phyloP scores from a whole-genome alignment of 2,888 invertebrate genomes.

The Endotricha flammealis region DNA sequence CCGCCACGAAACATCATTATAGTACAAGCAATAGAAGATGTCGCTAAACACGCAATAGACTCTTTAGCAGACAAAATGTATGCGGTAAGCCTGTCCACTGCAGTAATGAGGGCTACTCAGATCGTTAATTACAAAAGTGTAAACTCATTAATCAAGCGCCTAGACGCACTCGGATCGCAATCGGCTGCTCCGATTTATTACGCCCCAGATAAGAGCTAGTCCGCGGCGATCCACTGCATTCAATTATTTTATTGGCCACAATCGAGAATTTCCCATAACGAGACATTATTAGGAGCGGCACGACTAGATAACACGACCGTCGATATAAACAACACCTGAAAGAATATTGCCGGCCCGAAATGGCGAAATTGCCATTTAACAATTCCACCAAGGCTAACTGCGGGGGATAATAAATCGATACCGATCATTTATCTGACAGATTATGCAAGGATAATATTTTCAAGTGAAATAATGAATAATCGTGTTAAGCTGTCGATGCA shows the following conservation, averaged over 20 bases:
- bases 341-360: slow-evolving; percentile 23
- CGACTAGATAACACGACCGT: slow-evolving; percentile 22
- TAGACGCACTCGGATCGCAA: slow-evolving; percentile 43
- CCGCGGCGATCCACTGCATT: slow-evolving; percentile 29
- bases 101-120: slow-evolving; percentile 31
- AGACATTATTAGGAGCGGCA: slow-evolving; percentile 29
- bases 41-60: slow-evolving; percentile 57
- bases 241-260: slow-evolving; percentile 41
- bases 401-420: slow-evolving; percentile 26
- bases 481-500: slow-evolving; percentile 24
- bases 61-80: no score
- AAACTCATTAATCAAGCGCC: slow-evolving; percentile 54
- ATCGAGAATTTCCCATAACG: slow-evolving; percentile 33
- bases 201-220: slow-evolving; percentile 50
- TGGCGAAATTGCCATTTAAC: slow-evolving; percentile 19
- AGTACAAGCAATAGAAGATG: slow-evolving; percentile 41
- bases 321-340: slow-evolving; percentile 23
- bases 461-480: slow-evolving; percentile 30
- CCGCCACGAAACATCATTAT: slow-evolving; percentile 43
- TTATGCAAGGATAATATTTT: slow-evolving; percentile 31
- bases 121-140: slow-evolving; percentile 58
- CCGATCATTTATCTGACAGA: slow-evolving; percentile 26
- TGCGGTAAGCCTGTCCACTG: no score
- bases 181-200: slow-evolving; percentile 52
- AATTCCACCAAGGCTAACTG: slow-evolving; percentile 23